Evolutionary conservation across 2,797 vertebrate genomes (phyloP), one percentile per base, ranked within the genome.

Genomic region (Perodicticus potto): DNA sequence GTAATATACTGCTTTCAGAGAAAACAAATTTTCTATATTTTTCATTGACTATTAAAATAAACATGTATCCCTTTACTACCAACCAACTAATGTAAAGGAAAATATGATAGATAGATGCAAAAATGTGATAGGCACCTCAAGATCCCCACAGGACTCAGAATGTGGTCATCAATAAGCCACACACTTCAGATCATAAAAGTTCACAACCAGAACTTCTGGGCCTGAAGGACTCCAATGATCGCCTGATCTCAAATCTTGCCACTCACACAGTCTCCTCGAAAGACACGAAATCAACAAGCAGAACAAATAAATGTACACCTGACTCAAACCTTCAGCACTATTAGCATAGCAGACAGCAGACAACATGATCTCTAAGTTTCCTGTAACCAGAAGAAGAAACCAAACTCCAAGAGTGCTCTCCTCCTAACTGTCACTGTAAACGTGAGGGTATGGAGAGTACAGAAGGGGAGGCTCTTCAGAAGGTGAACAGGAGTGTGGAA

Each of bases 61-160:
- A 8, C 55, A 93, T 59, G 9, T 73, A 88, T 82, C 94, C 43
- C 53, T 32, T 91, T 95, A 81, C 32, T 77, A 80, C 17, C 53
- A 96, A 78, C 14, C 23, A 92, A 77, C 29, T 74, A 69, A 87
- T 32, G 5, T 40, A 29, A 94, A 93, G 80, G 90, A 94, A 94
- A 96, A 45, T 67, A 67, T n/a, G 65, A n/a, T 6, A 29, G 27
- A 32, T 65, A 65, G 27, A 49, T 69, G 3, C 57, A 96, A 88
- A 81, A 85, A 55, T 59, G 49, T 13, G 65, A 55, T 0, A 72
- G 29, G 37, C 78, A 29, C 9, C 17, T 74, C 49, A 34, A 90
- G 5, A 95, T 59, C 3, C 23, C 59, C 61, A 77, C 3, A 70
- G 22, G 53, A 63, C 78, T 89, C 43, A 76, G 40, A 65, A 61